phyloP scores from a whole-genome alignment of 2,797 vertebrate species.

The Cuculus canorus region DNA sequence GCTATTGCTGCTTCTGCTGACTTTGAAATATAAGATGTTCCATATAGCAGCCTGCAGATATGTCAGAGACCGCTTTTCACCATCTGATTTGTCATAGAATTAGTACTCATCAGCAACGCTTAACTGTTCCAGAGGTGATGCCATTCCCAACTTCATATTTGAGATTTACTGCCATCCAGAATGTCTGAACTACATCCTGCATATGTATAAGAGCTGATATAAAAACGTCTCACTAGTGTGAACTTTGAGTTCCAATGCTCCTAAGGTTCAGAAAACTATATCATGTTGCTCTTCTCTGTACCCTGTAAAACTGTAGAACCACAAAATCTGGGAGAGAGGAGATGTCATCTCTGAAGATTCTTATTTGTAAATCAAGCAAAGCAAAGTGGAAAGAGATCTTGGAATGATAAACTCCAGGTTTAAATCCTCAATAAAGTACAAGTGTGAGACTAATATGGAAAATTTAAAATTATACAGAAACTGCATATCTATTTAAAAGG shows the following conservation, averaged over 20 bases:
- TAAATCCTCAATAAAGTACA: background rate
- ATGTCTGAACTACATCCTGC: background rate
- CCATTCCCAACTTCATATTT: background rate
- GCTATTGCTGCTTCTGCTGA: background rate
- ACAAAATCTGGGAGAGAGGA: background rate
- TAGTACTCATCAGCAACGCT: conserved; percentile 34
- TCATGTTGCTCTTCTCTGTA: background rate
- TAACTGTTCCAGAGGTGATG: conserved; percentile 2
- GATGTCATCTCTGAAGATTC: background rate
- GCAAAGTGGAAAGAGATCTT: background rate
- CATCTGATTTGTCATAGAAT: conserved; percentile 36
- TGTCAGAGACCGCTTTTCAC: conserved; percentile 9
- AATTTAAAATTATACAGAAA: background rate
- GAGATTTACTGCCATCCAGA: background rate
- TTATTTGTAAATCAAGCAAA: background rate
- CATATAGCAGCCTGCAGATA: conserved; percentile 10
- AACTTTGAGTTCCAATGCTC: background rate
- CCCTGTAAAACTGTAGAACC: background rate
- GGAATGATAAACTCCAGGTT: background rate
- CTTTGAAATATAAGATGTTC: conserved; percentile 36
- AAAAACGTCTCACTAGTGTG: background rate
- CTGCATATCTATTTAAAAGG: background rate
- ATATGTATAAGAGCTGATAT: background rate
- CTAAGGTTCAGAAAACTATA: background rate
- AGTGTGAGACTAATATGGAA: background rate